Evolutionary conservation across 2,797 vertebrate species (phyloP).

Genomic region (Gymnocypris eckloni): DNA sequence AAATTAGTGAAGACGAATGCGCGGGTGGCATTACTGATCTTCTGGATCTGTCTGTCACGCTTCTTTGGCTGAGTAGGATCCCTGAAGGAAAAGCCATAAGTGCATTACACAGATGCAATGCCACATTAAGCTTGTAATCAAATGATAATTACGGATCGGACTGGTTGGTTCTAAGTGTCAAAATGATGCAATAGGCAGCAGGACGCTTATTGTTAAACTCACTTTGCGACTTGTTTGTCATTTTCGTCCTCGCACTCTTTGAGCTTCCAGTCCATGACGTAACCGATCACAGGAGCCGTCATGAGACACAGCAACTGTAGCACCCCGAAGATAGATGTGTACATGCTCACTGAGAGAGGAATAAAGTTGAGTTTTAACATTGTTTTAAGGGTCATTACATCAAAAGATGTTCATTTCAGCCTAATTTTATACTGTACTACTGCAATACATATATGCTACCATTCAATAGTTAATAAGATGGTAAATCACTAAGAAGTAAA

Average conservation of each 20-base stretch:
- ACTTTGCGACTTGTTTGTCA: conserved; percentile 81
- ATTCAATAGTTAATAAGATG: background rate
- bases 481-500: background rate
- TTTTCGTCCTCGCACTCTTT: conserved; percentile 91
- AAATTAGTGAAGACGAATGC: conserved; percentile 96
- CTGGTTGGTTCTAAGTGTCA: background rate
- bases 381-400: background rate
- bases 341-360: conserved; percentile 85
- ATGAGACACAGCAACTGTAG: conserved; percentile 94
- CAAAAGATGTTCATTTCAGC: background rate
- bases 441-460: background rate
- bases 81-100: conserved; percentile 69
- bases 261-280: conserved; percentile 96
- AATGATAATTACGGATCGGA: background rate
- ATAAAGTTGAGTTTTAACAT: background rate
- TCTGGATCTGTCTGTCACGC: conserved; percentile 90
- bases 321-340: conserved; percentile 95
- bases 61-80: conserved; percentile 84
- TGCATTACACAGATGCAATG: background rate
- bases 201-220: conserved; percentile 57
- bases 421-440: background rate
- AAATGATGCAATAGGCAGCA: conserved; percentile 9
- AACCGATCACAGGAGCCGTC: conserved; percentile 95
- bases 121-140: background rate
- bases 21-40: conserved; percentile 90